Evolutionary conservation across 1,140 invertebrate genomes (phyloP).

Genomic region (Eubasilissa regina): DNA sequence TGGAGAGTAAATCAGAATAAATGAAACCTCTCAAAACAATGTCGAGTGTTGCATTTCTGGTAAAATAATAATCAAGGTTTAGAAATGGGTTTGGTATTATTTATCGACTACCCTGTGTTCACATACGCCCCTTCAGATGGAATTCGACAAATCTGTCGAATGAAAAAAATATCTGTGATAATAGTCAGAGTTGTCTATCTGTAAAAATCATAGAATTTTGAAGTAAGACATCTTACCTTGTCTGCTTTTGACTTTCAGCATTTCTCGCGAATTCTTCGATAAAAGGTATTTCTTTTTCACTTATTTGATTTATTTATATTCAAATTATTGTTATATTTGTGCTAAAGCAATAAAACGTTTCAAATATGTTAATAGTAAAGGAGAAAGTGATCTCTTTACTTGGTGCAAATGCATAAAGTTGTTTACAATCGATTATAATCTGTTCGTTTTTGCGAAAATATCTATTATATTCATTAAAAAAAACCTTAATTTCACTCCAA

Average conservation of each 20-base stretch:
- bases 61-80: too few relatives aligned
- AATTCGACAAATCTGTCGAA: too few relatives aligned
- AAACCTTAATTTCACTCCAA: too few relatives aligned
- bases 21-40: too few relatives aligned
- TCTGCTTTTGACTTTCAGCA: slow-evolving; percentile 45
- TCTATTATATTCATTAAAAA: neutral
- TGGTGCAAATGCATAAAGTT: slow-evolving; percentile 45
- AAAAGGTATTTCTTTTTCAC: slow-evolving; percentile 12
- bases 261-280: slow-evolving; percentile 28
- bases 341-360: neutral
- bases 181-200: neutral
- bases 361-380: slow-evolving; percentile 2
- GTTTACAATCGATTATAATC: slow-evolving; percentile 53
- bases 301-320: slow-evolving; percentile 27
- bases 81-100: too few relatives aligned
- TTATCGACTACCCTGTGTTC: too few relatives aligned
- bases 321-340: slow-evolving; percentile 15
- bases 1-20: too few relatives aligned
- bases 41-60: too few relatives aligned
- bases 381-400: slow-evolving; percentile 39
- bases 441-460: slow-evolving; percentile 1
- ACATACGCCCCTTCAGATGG: too few relatives aligned
- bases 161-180: too few relatives aligned
- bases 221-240: slow-evolving; percentile 54
- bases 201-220: slow-evolving; percentile 48